phyloP scores from a whole-genome alignment of 1,140 invertebrate genomes.

The Harlomillsia oculata region DNA sequence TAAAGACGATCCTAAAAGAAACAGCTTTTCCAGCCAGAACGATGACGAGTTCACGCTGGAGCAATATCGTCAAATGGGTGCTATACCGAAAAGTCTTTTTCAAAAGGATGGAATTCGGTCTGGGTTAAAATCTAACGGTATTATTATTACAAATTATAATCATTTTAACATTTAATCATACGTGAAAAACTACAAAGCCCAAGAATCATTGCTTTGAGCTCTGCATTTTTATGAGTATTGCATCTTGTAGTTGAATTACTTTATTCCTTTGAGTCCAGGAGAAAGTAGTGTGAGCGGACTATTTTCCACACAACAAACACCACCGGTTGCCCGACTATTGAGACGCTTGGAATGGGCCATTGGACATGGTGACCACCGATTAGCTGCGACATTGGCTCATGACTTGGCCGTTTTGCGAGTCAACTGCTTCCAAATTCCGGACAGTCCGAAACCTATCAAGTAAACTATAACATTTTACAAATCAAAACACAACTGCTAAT shows the following conservation, averaged over 20 bases:
- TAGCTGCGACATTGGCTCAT: conserved; percentile 56
- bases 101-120: background rate
- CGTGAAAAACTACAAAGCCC: too few species aligned
- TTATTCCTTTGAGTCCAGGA: background rate
- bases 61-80: conserved; percentile 28
- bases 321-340: conserved; percentile 54
- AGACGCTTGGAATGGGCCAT: conserved; percentile 58
- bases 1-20: too few species aligned
- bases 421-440: conserved; percentile 52
- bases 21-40: too few species aligned
- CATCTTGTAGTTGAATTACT: conserved; percentile 1
- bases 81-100: conserved; percentile 27
- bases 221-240: background rate
- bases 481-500: too few species aligned
- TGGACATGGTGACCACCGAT: conserved; percentile 53
- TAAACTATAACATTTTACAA: too few species aligned
- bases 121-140: background rate
- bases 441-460: background rate
- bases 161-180: too few species aligned
- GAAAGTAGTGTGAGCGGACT: too few species aligned
- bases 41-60: conserved; percentile 24
- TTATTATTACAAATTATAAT: too few species aligned
- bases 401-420: conserved; percentile 59
- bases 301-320: conserved; percentile 39
- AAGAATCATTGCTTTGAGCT: too few species aligned